Evolutionary conservation across 2,113 vertebrate genomes (phyloP).

Genomic region (Cacatua alba): DNA sequence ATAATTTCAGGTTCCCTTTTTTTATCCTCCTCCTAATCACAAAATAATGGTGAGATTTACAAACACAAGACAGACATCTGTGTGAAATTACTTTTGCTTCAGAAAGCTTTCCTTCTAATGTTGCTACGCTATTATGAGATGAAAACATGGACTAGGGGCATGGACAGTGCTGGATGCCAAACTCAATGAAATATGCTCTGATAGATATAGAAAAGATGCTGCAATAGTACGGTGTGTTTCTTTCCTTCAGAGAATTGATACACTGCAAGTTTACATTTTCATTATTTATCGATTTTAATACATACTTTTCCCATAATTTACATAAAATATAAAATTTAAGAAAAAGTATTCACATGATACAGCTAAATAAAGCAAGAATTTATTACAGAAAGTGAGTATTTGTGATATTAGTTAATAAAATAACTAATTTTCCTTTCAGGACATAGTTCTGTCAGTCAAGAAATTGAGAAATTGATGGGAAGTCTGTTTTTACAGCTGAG

Average conservation of each 20-base stretch:
- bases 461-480: not conserved
- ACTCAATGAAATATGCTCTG: not conserved
- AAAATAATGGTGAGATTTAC: not conserved
- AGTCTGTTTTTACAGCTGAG: not conserved
- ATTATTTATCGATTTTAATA: not conserved
- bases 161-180: not conserved
- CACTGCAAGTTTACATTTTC: not conserved
- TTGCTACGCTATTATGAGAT: accelerated
- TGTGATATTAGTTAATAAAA: not conserved
- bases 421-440: not conserved
- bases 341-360: not conserved
- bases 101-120: not conserved
- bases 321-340: not conserved
- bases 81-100: not conserved
- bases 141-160: not conserved
- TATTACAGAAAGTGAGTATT: not conserved
- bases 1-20: not conserved
- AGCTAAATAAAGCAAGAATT: not conserved
- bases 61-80: not conserved
- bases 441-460: not conserved
- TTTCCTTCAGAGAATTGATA: not conserved
- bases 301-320: not conserved
- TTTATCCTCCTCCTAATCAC: not conserved
- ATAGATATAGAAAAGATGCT: not conserved
- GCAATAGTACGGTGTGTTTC: not conserved